Evolutionary conservation across 1,140 invertebrate genomes (phyloP).

Genomic region (Cephus cinctus): DNA sequence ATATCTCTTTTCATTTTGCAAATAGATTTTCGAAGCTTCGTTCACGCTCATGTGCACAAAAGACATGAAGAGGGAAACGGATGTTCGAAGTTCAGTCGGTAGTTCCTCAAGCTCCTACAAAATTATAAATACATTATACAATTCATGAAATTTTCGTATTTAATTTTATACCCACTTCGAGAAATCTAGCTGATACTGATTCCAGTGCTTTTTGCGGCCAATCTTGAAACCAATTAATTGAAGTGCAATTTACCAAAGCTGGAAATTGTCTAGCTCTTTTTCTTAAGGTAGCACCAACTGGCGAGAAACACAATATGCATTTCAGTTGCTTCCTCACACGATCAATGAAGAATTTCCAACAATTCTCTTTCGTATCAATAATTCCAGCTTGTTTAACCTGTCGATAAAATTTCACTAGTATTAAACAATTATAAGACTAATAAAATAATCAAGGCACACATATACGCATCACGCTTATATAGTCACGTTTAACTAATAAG

Average conservation of each 20-base stretch:
- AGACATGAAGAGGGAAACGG: conserved; percentile 87
- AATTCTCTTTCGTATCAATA: conserved; percentile 86
- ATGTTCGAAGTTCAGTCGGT: conserved; percentile 26
- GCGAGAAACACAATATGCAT: conserved; percentile 86
- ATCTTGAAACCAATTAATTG: conserved; percentile 95
- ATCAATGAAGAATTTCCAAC: conserved; percentile 95
- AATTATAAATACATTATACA: conserved; percentile 1
- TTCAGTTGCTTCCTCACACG: conserved; percentile 75
- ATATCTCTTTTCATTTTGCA: conserved; percentile 85
- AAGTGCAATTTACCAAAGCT: conserved; percentile 89
- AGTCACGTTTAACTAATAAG: too few relatives aligned
- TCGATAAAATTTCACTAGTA: too few relatives aligned
- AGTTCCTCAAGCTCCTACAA: conserved; percentile 38
- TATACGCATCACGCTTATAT: too few relatives aligned
- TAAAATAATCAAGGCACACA: too few relatives aligned
- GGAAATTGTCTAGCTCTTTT: conserved; percentile 89
- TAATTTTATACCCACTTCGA: conserved; percentile 55
- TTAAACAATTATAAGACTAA: too few relatives aligned
- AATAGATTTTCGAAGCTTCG: conserved; percentile 77
- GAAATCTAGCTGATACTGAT: conserved; percentile 83
- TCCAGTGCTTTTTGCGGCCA: conserved; percentile 90
- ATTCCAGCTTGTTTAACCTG: conserved; percentile 74
- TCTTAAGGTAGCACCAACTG: conserved; percentile 82
- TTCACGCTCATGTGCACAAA: conserved; percentile 88
- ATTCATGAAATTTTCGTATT: conserved; percentile 6